phyloP scores from a whole-genome alignment of 1,140 invertebrate species.

The Acyrthosiphon pisum region DNA sequence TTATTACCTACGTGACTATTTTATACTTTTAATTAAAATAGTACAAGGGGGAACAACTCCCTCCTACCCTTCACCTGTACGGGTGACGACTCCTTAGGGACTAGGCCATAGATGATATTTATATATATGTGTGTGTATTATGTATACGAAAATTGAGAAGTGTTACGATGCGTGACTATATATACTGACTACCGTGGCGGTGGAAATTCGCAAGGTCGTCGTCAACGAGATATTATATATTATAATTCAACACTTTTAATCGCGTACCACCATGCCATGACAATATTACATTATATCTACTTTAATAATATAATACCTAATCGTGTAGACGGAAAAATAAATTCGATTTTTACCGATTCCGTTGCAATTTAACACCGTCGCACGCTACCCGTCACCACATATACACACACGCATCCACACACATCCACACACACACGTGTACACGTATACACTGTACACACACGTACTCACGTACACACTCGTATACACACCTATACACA shows the following conservation, averaged over 20 bases:
- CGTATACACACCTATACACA: not conserved
- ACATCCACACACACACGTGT: not conserved
- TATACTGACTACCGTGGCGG: not conserved
- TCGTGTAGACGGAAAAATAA: not conserved
- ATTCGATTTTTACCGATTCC: constrained; percentile 1
- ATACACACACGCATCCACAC: not conserved
- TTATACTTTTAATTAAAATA: no score
- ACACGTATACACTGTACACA: not conserved
- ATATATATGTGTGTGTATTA: not conserved
- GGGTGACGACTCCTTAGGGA: no score
- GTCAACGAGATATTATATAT: not conserved
- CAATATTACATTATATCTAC: not conserved
- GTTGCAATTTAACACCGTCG: not conserved
- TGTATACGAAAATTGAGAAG: no score
- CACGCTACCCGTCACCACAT: not conserved
- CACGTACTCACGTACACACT: not conserved
- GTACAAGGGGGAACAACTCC: no score
- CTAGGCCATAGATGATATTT: no score
- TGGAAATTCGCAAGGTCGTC: not conserved
- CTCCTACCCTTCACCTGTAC: no score
- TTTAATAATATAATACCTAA: not conserved
- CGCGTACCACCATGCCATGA: constrained; percentile 59
- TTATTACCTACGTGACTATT: no score
- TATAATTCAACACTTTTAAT: not conserved
- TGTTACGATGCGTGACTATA: not conserved